Conservation (phyloP, 2,113 vertebrate genomes). For the Hylia prasina region DNA sequence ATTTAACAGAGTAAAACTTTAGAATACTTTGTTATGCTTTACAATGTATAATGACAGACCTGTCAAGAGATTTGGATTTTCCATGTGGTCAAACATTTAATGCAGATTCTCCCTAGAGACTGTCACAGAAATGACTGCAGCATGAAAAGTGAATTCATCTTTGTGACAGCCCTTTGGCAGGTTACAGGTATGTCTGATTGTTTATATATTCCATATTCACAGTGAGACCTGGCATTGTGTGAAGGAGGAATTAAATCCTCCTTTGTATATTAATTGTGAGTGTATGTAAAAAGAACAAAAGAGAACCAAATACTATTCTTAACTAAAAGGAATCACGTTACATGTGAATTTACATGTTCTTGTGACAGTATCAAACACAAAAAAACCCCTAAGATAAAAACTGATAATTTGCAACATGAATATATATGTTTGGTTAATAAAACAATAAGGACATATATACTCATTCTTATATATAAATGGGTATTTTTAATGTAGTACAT, state of each 20-base stretch:
- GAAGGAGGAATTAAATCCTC: not conserved
- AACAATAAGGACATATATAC: not conserved
- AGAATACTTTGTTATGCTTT: slow-evolving; percentile 58
- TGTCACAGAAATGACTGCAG: slow-evolving; percentile 10
- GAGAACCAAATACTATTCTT: not conserved
- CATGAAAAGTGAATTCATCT: slow-evolving; percentile 24
- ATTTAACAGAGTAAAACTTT: slow-evolving; percentile 50
- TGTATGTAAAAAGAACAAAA: not conserved
- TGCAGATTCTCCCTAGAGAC: slow-evolving; percentile 10
- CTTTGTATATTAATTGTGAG: not conserved
- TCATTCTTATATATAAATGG: not conserved
- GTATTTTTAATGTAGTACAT: not conserved
- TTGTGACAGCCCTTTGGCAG: not conserved
- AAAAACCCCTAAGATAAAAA: not conserved
- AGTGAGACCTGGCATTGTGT: not conserved
- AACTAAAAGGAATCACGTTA: not conserved
- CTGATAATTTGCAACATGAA: not conserved
- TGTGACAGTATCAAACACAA: not conserved
- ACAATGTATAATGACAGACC: slow-evolving; percentile 45
- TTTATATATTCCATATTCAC: not conserved
- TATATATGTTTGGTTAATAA: not conserved
- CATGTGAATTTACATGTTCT: not conserved
- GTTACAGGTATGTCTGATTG: not conserved
- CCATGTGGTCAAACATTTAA: slow-evolving; percentile 31
- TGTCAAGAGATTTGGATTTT: slow-evolving; percentile 46